Conservation (phyloP, 2,797 vertebrate genomes). For the Pagetopsis macropterus region DNA sequence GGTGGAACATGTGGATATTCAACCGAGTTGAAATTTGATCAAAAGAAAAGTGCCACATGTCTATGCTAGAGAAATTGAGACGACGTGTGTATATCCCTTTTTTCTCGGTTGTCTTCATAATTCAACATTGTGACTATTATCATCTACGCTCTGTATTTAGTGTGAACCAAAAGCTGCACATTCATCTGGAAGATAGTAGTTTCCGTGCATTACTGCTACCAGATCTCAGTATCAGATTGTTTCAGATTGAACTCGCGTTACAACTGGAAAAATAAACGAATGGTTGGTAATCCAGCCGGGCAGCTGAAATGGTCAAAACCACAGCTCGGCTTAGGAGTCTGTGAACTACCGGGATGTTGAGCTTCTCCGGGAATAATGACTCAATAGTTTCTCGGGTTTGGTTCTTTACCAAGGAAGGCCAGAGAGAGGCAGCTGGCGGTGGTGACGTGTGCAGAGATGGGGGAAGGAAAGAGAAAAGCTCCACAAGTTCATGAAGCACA, state of each 20-base stretch:
- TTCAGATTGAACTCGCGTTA: conserved; percentile 13
- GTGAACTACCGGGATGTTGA: conserved; percentile 48
- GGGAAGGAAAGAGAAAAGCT: conserved; percentile 32
- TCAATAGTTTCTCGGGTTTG: conserved; percentile 66
- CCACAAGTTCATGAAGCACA: conserved; percentile 20
- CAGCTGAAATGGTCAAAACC: conserved; percentile 31
- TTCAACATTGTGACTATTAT: conserved; percentile 14
- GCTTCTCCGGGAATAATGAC: conserved; percentile 65
- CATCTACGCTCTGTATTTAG: conserved; percentile 33
- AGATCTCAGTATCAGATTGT: conserved; percentile 24
- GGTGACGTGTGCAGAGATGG: conserved; percentile 19
- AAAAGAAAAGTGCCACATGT: conserved; percentile 26
- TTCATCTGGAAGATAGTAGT: background rate
- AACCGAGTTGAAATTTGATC: background rate
- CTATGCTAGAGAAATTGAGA: conserved; percentile 25
- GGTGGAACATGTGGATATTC: conserved; percentile 8
- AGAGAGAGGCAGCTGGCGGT: conserved; percentile 24
- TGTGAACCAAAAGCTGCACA: background rate
- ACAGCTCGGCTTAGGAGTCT: conserved; percentile 21
- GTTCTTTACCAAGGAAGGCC: conserved; percentile 55
- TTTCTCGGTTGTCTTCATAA: background rate
- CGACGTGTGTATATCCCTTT: conserved; percentile 27
- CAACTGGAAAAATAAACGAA: conserved; percentile 37
- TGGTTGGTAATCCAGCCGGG: conserved; percentile 15
- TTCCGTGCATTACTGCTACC: conserved; percentile 26